These are phyloP conservation scores for Capitulum mitella DNA, from an alignment of 2,888 invertebrate genomes.

Conservation along the genomic window DNA sequence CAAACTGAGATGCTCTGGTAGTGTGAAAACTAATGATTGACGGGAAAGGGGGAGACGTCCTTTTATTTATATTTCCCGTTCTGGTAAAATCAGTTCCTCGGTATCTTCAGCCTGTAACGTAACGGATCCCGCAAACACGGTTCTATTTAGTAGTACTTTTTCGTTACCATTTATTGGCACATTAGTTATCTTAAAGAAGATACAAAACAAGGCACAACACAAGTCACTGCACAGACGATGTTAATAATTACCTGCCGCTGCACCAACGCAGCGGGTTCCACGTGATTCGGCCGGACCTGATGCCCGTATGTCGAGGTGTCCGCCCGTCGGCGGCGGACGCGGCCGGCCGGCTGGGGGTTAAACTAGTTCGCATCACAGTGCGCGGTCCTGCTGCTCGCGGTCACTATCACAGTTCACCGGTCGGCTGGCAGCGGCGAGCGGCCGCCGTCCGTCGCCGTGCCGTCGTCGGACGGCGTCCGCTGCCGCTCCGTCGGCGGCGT, in stretches of 20 bases:
- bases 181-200: slow-evolving; percentile 1
- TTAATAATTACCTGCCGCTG: background rate
- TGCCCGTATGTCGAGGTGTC: background rate
- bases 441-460: background rate
- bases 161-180: slow-evolving; percentile 20
- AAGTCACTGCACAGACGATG: background rate
- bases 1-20: too few species aligned
- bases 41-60: too few species aligned
- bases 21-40: too few species aligned
- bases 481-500: background rate
- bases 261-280: background rate
- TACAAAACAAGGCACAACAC: slow-evolving; percentile 16
- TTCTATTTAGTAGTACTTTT: slow-evolving; percentile 12
- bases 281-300: background rate
- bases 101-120: too few species aligned
- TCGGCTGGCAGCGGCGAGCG: background rate
- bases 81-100: too few species aligned
- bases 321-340: background rate
- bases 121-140: too few species aligned
- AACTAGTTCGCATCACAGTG: slow-evolving; percentile 13
- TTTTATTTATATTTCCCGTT: too few species aligned
- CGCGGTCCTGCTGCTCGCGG: background rate
- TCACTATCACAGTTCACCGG: slow-evolving; percentile 5
- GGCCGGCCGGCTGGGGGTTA: background rate
- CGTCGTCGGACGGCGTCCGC: background rate